A percentile compares a stretch with the other conserved stretches of the same genome.
phyloP scores from a whole-genome alignment of 2,113 vertebrate genomes.

The Cacatua alba region DNA sequence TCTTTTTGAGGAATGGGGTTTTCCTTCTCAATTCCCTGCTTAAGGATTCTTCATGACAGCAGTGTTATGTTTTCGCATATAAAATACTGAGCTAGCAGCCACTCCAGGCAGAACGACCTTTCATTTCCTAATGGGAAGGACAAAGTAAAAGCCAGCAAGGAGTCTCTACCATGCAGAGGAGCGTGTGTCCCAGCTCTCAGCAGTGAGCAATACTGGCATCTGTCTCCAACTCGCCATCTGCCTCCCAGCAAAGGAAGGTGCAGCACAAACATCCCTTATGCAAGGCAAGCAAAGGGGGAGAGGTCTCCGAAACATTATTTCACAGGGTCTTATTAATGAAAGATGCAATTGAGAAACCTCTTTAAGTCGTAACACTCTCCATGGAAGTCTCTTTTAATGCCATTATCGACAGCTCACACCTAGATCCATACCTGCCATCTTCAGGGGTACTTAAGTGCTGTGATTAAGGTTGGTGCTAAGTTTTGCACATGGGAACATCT shows the following conservation, averaged over 20 bases:
- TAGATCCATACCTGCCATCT: not conserved
- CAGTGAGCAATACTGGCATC: not conserved
- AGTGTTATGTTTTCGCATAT: not conserved
- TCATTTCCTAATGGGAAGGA: not conserved
- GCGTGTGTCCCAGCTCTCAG: not conserved
- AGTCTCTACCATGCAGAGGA: not conserved
- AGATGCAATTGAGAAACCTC: not conserved
- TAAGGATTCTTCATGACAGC: not conserved
- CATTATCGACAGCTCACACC: not conserved
- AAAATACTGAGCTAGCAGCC: not conserved
- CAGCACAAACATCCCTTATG: not conserved
- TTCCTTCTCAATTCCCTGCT: not conserved
- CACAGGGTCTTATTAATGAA: not conserved
- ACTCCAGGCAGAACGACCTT: not conserved
- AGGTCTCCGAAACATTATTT: not conserved
- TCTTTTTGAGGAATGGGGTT: not conserved
- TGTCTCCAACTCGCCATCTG: not conserved
- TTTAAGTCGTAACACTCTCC: not conserved
- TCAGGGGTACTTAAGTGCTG: not conserved
- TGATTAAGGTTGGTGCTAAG: not conserved
- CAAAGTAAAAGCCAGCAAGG: not conserved
- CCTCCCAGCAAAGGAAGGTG: not conserved
- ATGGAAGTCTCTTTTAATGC: not conserved
- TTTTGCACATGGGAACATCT: not conserved
- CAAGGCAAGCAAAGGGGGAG: not conserved